These are phyloP conservation scores for Orchesella flavescens DNA, from an alignment of 2,888 invertebrate species.

Conservation along the genomic window DNA sequence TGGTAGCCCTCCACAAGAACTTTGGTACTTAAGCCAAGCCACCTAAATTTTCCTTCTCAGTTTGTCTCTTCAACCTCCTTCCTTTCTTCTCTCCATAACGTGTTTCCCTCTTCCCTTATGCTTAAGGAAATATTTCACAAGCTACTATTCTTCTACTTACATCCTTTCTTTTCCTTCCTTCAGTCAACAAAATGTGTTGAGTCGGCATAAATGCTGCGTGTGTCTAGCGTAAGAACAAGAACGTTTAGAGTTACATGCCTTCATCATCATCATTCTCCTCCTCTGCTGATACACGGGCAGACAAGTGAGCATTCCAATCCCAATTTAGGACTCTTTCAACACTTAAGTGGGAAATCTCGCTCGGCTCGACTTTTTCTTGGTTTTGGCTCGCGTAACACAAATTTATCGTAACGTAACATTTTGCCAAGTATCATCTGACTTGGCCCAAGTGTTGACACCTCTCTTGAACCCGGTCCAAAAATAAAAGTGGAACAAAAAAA, in stretches of 20 bases:
- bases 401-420: constrained; percentile 24
- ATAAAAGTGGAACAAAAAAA: no score
- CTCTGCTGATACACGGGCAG: constrained; percentile 9
- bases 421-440: constrained; percentile 18
- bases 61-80: background rate
- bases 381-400: constrained; percentile 23
- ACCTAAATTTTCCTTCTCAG: background rate
- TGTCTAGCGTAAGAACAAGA: constrained; percentile 11
- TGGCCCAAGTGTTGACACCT: constrained; percentile 48
- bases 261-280: constrained; percentile 16
- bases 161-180: constrained; percentile 18
- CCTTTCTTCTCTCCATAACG: background rate
- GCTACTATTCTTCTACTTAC: background rate
- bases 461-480: no score
- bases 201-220: constrained; percentile 40
- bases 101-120: background rate
- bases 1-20: no score
- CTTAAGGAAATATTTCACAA: background rate
- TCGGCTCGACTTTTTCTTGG: background rate
- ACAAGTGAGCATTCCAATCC: constrained; percentile 53
- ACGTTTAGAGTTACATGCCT: constrained; percentile 13
- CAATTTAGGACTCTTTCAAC: constrained; percentile 55
- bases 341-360: constrained; percentile 53
- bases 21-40: no score
- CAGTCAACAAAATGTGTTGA: constrained; percentile 33